Base-by-base conservation (phyloP, 2,113 vertebrate genomes). In the Proterorhinus semilunaris region DNA sequence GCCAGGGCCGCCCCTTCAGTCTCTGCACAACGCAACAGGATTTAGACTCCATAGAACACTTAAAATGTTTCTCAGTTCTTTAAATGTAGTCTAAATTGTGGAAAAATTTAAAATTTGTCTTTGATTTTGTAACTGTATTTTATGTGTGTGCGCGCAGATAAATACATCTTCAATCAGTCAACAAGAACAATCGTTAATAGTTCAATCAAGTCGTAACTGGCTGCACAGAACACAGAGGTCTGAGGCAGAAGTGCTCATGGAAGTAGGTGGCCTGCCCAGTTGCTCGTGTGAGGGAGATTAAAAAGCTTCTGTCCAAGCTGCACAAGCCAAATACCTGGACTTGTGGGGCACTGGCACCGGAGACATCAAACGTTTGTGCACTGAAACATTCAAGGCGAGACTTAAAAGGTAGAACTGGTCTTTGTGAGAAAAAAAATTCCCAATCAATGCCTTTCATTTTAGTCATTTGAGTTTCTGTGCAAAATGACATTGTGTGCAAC, bases 211-310 rank as follows among this genome's bases (percentile, higher is more conserved):
- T 21, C 9, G 4, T 44, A 15, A 61, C n/a, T n/a, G n/a, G n/a
- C 7, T 61, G 15, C 4, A 27, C 27, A 27, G 27, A 3, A 27
- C 27, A 27, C 27, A 36, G 27, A 36, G 27, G 27, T 36, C 13
- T 59, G 27, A 59, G 36, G 43, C 27, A 36, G 12, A 62, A n/a
- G 71, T 44, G 57, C 10, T 3, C 45, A 15, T 71, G 62, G 48
- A 58, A 3, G 27, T 36, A 36, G 27, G 27, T 36, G 27, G 68
- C 67, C 70, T 69, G 55, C 57, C 8, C 4, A 70, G 48, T 68
- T 72, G 11, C 66, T 78, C 51, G 70, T 69, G 73, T 64, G 65
- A 75, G 78, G 81, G 69, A 82, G 81, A 86, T 88, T 84, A 80
- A 84, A 85, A 88, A 88, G 70, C 54, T 68, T 76, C 71, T 74